Conservation (phyloP, 2,797 vertebrate genomes). For the Myotis vivesi region DNA sequence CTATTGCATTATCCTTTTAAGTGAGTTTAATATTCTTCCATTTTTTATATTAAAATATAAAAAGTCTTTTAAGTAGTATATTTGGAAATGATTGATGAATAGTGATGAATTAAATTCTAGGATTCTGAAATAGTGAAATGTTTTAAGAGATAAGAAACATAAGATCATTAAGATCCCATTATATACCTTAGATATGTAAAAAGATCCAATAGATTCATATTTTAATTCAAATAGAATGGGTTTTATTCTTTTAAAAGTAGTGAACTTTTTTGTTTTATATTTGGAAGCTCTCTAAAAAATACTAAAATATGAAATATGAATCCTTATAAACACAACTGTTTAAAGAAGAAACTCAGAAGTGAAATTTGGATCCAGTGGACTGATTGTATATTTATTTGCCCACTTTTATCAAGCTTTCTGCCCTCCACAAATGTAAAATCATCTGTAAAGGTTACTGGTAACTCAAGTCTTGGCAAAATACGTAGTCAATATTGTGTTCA, state of each 20-base stretch:
- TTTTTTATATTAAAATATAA: slow-evolving; percentile 5
- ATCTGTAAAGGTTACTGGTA: neutral
- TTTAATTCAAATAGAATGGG: neutral
- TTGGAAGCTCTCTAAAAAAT: neutral
- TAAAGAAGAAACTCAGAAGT: neutral
- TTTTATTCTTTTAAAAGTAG: neutral
- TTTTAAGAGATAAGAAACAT: neutral
- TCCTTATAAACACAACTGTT: neutral
- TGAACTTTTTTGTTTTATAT: neutral
- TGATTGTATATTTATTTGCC: neutral
- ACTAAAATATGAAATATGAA: neutral
- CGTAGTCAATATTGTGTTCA: neutral
- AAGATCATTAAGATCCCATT: neutral
- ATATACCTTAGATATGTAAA: neutral
- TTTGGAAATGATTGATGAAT: neutral
- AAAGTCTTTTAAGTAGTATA: neutral
- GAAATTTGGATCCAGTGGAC: neutral
- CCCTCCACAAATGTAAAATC: neutral
- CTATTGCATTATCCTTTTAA: slow-evolving; percentile 12
- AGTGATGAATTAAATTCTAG: slow-evolving; percentile 27
- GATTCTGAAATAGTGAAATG: neutral
- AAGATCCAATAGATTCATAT: neutral
- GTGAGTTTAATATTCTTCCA: neutral
- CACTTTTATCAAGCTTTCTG: neutral
- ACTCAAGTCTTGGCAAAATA: neutral